A percentile compares a stretch with the other conserved stretches of the same genome.
phyloP scores from a whole-genome alignment of 2,113 vertebrate species.

The Nothoprocta pentlandii region DNA sequence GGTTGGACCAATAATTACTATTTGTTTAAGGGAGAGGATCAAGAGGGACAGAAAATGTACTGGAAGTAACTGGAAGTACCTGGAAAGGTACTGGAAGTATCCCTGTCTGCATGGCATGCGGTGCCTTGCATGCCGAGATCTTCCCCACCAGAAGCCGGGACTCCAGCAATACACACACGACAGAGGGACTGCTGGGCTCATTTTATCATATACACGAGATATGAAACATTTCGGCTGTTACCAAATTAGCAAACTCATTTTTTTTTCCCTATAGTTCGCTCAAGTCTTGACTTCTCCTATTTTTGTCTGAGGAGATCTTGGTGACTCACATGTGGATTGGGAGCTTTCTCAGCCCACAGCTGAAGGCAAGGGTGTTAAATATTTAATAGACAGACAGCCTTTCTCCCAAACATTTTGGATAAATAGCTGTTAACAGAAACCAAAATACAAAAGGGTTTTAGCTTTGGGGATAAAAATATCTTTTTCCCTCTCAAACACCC shows the following conservation, averaged over 20 bases:
- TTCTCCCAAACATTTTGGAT: constrained; percentile 66
- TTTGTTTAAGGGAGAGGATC: not conserved
- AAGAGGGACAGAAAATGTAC: not conserved
- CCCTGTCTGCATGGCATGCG: not conserved
- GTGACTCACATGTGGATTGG: constrained; percentile 71
- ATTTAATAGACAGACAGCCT: constrained; percentile 69
- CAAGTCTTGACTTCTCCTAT: constrained; percentile 46
- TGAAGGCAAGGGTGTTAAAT: constrained; percentile 68
- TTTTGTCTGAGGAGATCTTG: constrained; percentile 33
- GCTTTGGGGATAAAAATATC: constrained; percentile 11
- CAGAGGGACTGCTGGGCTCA: not conserved
- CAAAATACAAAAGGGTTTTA: constrained; percentile 62
- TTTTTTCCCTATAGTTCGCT: not conserved
- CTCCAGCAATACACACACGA: rapidly evolving
- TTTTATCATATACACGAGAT: not conserved
- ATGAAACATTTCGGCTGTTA: not conserved
- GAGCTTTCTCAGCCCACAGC: constrained; percentile 65
- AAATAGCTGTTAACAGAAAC: constrained; percentile 59
- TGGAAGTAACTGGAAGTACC: not conserved
- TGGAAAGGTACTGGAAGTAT: not conserved
- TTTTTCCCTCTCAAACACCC: not conserved
- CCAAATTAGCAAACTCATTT: not conserved
- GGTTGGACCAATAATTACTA: not conserved
- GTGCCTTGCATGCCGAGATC: not conserved
- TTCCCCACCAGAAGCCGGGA: not conserved